These are phyloP conservation scores for Amphipoea oculea DNA, from an alignment of 2,888 invertebrate species.

Conservation along the genomic window DNA sequence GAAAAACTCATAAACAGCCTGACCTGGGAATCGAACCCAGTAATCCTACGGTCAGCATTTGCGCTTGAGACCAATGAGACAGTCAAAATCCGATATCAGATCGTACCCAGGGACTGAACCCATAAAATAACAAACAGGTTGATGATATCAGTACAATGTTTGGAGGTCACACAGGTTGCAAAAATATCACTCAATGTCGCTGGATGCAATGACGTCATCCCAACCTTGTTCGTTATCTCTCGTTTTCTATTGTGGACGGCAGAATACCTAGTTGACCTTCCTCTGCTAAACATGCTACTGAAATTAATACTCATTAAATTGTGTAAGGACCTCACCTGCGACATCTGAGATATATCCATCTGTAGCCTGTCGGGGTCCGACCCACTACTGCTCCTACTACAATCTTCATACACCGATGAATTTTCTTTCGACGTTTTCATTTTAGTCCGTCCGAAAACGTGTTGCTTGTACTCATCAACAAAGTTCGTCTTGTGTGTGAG, in stretches of 20 bases:
- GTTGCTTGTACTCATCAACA: conserved; percentile 84
- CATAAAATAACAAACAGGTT: conserved; percentile 38
- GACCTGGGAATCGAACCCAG: conserved; percentile 13
- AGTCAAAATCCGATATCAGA: neutral
- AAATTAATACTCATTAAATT: conserved; percentile 40
- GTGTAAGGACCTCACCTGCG: conserved; percentile 78
- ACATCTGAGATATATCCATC: conserved; percentile 92
- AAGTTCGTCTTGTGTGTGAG: conserved; percentile 77
- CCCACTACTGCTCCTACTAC: conserved; percentile 92
- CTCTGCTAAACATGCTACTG: conserved; percentile 42
- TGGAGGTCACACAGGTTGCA: conserved; percentile 40
- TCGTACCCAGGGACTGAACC: conserved; percentile 19
- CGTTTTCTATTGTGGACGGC: conserved; percentile 59
- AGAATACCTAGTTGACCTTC: conserved; percentile 60
- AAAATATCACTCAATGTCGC: conserved; percentile 60
- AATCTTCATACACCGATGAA: conserved; percentile 89
- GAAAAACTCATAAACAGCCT: neutral
- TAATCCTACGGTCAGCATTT: neutral
- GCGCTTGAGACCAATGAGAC: neutral
- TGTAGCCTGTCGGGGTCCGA: conserved; percentile 94
- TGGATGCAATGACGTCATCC: conserved; percentile 53
- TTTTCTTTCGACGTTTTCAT: conserved; percentile 84
- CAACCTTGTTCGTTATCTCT: conserved; percentile 63
- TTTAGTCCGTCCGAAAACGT: conserved; percentile 79
- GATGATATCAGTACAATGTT: conserved; percentile 35